Conservation (phyloP, 1,140 invertebrate species). For the Mesaphorura yosii region DNA sequence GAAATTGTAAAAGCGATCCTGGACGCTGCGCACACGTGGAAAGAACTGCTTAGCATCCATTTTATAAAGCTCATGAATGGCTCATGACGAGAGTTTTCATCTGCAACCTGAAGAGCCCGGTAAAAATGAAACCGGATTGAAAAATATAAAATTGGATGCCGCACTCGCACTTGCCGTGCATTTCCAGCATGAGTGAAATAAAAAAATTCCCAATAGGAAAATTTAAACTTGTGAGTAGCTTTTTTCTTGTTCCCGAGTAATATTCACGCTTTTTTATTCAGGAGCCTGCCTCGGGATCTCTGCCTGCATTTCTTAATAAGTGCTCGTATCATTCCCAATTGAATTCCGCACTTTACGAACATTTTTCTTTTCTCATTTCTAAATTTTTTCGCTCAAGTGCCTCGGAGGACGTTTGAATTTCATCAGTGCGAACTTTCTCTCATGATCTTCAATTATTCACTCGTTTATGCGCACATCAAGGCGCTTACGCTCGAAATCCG, state of each 20-base stretch:
- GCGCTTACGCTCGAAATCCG: background rate
- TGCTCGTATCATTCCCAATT: background rate
- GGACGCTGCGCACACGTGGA: too few relatives aligned
- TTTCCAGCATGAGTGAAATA: too few relatives aligned
- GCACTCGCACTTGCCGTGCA: too few relatives aligned
- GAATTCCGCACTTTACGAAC: background rate
- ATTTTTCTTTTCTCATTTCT: slow-evolving; percentile 9
- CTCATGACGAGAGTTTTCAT: too few relatives aligned
- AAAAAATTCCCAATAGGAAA: too few relatives aligned
- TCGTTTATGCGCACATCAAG: background rate
- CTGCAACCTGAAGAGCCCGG: too few relatives aligned
- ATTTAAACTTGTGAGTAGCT: background rate
- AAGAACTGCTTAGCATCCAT: too few relatives aligned
- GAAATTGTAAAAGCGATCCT: too few relatives aligned
- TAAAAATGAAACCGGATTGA: too few relatives aligned
- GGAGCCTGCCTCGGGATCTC: background rate
- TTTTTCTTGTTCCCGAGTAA: background rate
- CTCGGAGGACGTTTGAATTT: slow-evolving; percentile 32
- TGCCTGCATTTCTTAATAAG: background rate
- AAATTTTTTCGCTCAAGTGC: slow-evolving; percentile 2
- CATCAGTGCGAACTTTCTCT: slow-evolving; percentile 32
- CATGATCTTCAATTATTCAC: slow-evolving; percentile 32
- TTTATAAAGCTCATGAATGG: too few relatives aligned
- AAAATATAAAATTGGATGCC: too few relatives aligned
- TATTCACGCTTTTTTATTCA: background rate